Base-by-base conservation (phyloP, 53 echinoderm and acorn worm species). In the Holothuria leucospilota region DNA sequence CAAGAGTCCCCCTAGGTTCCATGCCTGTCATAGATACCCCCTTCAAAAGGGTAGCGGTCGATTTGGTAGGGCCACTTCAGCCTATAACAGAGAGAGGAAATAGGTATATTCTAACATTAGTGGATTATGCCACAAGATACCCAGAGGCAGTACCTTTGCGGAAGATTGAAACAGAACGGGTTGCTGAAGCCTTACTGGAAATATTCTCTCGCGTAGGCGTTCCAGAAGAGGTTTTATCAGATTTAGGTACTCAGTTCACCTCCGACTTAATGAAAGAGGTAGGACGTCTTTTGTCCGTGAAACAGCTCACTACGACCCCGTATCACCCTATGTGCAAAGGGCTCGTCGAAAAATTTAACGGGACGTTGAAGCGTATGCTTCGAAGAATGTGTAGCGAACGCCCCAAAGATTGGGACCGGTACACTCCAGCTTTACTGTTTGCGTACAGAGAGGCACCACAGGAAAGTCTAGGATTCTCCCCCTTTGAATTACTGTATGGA, bases 311-410 rank as follows among this genome's bases (percentile, higher is more conserved):
- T 29, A 95, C 86, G 4, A 88, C 94, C 11, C 90, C 92, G 5
- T 92, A 94, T 78, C 90, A 90, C 81, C 95, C 92, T 10, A 90
- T 90, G 69, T 92, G 92, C 60, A 92, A 91, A 51, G 86, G 92
- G 25, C 79, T 91, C 12, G 88, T 87, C 0, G 95, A 95, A 51
- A 75, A 89, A 59, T 92, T 89, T 69, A 94, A 94, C 78, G 92
- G 89, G 20, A 91, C 90, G 13, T 46, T 94, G 49, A 94, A 94
- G 59, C 51, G 69, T 16, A 87, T 91, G 82, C 81, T 94, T 56
- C 77, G 81, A 11, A 71, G 86, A 40, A 88, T 89, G 88, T 91
- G 91, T 51, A 24, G 62, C 11, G 89, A 94, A 25, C 63, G 77
- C 29, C 94, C 94, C 40, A 71, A 63, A 63, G 86, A 91, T 69